Conservation (phyloP, 1,140 invertebrate species). For the Drosophila malerkotliana region DNA sequence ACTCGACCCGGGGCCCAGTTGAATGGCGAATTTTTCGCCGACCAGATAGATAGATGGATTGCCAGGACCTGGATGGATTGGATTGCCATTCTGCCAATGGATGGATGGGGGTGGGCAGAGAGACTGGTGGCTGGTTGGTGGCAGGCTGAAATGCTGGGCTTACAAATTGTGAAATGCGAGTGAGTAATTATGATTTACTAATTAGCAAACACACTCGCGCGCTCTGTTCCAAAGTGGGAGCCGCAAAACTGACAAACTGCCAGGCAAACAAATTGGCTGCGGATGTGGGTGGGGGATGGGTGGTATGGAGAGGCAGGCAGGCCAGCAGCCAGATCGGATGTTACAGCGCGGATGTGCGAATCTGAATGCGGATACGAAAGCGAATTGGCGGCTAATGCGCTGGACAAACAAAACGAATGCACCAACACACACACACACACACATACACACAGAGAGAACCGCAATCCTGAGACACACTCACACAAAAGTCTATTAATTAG, state of each 20-base stretch:
- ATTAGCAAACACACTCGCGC: constrained; percentile 70
- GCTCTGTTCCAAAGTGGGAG: constrained; percentile 9
- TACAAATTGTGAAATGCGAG: constrained; percentile 73
- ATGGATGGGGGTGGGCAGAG: constrained; percentile 3
- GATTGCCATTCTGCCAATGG: constrained; percentile 8
- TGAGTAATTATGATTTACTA: constrained; percentile 82
- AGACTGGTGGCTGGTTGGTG: no score
- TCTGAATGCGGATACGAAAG: constrained; percentile 33
- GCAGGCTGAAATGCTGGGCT: constrained; percentile 21
- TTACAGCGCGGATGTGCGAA: not conserved
- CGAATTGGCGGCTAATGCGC: constrained; percentile 53
- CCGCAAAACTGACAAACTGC: constrained; percentile 58
- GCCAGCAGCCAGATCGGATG: not conserved
- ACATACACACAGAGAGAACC: constrained; percentile 16
- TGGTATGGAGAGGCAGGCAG: no score
- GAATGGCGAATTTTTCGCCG: constrained; percentile 29
- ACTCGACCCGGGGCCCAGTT: constrained; percentile 6
- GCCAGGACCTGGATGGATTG: constrained; percentile 3
- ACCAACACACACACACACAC: constrained; percentile 23
- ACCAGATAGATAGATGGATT: constrained; percentile 30
- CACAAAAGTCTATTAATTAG: constrained; percentile 72
- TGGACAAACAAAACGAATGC: constrained; percentile 54
- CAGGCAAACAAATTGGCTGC: constrained; percentile 46
- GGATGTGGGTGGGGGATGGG: constrained; percentile 11
- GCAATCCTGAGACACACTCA: constrained; percentile 47